These are phyloP conservation scores for Cheumatopsyche charites DNA, from an alignment of 1,140 invertebrate genomes.

Conservation along the genomic window DNA sequence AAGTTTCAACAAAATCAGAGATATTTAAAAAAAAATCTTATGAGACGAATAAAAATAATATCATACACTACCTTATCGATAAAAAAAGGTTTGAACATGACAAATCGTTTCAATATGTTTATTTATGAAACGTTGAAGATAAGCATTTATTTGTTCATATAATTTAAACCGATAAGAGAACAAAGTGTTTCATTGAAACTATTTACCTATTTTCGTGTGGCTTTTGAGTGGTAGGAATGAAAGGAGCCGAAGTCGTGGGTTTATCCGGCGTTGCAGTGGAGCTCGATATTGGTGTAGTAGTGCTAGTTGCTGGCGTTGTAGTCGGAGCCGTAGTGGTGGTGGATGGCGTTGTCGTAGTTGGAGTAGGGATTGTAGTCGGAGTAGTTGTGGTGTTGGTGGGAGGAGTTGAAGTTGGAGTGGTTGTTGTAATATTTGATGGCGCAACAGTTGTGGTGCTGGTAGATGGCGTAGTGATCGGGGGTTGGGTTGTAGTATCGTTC, in stretches of 20 bases:
- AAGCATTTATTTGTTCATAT: not conserved
- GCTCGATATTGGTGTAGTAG: constrained; percentile 49
- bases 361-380: constrained; percentile 35
- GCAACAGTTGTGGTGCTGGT: not conserved
- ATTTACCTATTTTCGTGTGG: constrained; percentile 31
- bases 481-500: not conserved
- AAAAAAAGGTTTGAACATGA: no score
- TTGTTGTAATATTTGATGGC: constrained; percentile 20
- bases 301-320: constrained; percentile 49
- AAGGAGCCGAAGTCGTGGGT: constrained; percentile 24
- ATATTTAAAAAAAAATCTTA: no score
- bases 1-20: no score
- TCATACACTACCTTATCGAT: no score
- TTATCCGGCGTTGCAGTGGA: constrained; percentile 50
- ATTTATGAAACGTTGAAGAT: no score
- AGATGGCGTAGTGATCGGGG: not conserved
- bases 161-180: not conserved
- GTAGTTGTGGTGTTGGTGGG: constrained; percentile 34
- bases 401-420: constrained; percentile 28
- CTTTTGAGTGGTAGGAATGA: constrained; percentile 26
- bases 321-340: constrained; percentile 47
- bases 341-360: constrained; percentile 34
- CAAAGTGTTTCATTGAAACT: not conserved
- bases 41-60: no score
- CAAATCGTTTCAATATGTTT: no score